phyloP scores from a whole-genome alignment of 37 sponge, comb jelly and placozoan genomes.

The Hormiphora californensis region DNA sequence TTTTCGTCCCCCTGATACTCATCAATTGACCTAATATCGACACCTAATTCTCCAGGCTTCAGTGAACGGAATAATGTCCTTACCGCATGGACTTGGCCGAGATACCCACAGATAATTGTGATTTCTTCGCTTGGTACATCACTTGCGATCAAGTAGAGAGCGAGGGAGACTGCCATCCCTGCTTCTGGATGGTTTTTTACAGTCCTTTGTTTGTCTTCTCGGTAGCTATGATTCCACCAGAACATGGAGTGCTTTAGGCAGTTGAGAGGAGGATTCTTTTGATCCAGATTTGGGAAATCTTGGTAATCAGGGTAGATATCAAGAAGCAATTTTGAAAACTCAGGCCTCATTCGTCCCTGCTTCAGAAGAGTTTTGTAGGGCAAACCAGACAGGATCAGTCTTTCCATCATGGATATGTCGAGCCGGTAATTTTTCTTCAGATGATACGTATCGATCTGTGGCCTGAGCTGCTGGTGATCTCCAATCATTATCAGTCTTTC shows the following conservation, averaged over 20 bases:
- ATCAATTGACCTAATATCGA: constrained; percentile 80
- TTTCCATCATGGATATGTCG: constrained; percentile 85
- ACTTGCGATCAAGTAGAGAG: constrained; percentile 69
- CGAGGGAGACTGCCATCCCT: constrained; percentile 61
- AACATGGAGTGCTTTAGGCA: constrained; percentile 66
- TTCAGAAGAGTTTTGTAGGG: constrained; percentile 58
- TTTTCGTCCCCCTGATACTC: constrained; percentile 96
- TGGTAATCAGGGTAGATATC: constrained; percentile 65
- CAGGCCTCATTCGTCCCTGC: constrained; percentile 90
- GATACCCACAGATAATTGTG: constrained; percentile 82
- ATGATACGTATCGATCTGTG: constrained; percentile 68
- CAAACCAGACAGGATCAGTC: constrained; percentile 59
- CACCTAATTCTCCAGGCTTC: neutral
- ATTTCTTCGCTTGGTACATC: constrained; percentile 63
- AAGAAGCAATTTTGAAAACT: constrained; percentile 66
- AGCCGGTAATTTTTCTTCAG: constrained; percentile 65
- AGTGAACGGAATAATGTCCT: neutral
- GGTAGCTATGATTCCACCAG: constrained; percentile 62
- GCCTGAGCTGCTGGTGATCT: constrained; percentile 89
- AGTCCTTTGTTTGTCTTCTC: constrained; percentile 56
- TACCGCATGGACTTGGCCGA: constrained; percentile 62
- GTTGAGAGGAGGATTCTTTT: neutral
- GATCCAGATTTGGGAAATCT: neutral
- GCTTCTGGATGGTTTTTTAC: constrained; percentile 69
- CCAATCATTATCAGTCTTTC: constrained; percentile 89